Evolutionary conservation across 2,888 invertebrate genomes (phyloP), one percentile per base, ranked within the genome.

Genomic region (Andrena hattorfiana): DNA sequence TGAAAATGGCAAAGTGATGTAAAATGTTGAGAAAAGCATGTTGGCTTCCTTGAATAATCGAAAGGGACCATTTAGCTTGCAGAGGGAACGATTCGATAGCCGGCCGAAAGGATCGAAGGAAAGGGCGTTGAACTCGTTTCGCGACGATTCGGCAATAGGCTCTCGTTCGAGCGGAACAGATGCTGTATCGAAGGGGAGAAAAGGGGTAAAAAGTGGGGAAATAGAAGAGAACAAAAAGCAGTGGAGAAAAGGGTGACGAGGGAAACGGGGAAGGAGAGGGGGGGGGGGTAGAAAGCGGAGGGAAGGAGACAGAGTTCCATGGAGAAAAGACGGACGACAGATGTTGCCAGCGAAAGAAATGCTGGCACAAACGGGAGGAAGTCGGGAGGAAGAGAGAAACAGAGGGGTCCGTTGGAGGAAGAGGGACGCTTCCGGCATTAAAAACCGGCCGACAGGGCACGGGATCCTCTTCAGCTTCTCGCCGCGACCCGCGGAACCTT

Each of bases 391-490:
- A 79, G 84, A 85, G 88, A 85, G 81, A 77, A 79, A 74, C 77
- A 30, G 79, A 73, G 85, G 51, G 84, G 70, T 2, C 26, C n/a
- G 56, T 68, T 60, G 71, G 77, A 79, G 79, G 81, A 77, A 81
- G 83, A 81, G 74, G 80, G 75, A 74, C 77, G 83, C 88, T 88
- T 91, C 90, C 89, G 90, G 87, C 85, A 88, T 88, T 91, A 85
- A 85, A 90, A 89, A 90, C 88, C 90, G 88, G 87, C 88, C 87
- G 89, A 69, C 88, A 84, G 86, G 85, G 85, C 85, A 85, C 88
- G 75, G 42, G 86, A 91, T 90, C 89, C 91, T 91, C 91, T 89
- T 87, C 89, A 89, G 86, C 86, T 85, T 87, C 89, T 89, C 84
- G 86, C 83, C 83, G 82, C 86, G 90, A 70, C 89, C 89, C 85